Base-by-base conservation (phyloP, 2,888 invertebrate genomes). In the Acleris emargana region DNA sequence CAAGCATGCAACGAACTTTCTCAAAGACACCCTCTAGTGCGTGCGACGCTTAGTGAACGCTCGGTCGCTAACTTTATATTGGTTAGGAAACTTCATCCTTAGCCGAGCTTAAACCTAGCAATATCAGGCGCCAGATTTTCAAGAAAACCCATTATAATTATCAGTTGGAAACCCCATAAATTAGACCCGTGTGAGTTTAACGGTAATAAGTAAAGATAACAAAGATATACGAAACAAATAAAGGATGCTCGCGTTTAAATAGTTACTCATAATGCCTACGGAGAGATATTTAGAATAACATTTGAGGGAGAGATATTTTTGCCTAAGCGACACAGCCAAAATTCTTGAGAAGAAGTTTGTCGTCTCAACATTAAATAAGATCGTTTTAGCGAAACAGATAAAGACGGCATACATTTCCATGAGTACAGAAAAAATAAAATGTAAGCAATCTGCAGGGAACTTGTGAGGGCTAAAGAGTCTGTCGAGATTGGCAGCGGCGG, bases 1-100 rank as follows among this genome's bases (percentile, higher is more conserved):
- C 88, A 88, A 89, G 86, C 88, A 90, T 91, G 89, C 89, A 88
- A 83, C 84, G 86, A 91, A 91, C 89, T 90, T 88, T 80, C 80
- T 82, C 88, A 84, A 88, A 89, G 87, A 90, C 86, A 88, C 84
- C 86, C 85, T 85, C 87, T 84, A 81, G 87, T 89, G 90, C 89
- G 91, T 90, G 88, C 82, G 82, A 84, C 84, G 87, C 85, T 89
- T 83, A 86, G 87, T 77, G 84, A 88, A 83, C 79, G 81, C 77
- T 74, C 75, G 79, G 83, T 81, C 79, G 71, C 78, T 76, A 89
- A 91, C 90, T 91, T 89, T 88, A 90, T 91, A 91, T 91, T 91
- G 90, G 86, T 88, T 82, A 73, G 73, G 82, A 86, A 91, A 90
- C 86, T 91, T 90, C 73, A 82, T 75, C 87, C 82, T 84, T 81